phyloP scores from a whole-genome alignment of 2,113 vertebrate species.

The Nanorana parkeri region DNA sequence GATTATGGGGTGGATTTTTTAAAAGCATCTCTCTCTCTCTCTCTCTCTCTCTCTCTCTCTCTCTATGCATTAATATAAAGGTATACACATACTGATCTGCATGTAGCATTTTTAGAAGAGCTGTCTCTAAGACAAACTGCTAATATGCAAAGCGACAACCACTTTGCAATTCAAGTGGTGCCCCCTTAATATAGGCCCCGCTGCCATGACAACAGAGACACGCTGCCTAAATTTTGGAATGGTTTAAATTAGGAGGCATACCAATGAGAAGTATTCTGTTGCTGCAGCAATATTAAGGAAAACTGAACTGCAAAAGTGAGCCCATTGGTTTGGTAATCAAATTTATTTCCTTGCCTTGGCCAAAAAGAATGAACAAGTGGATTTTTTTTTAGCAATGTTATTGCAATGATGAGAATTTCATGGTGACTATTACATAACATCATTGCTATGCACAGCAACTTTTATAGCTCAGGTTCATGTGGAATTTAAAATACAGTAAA shows the following conservation, averaged over 20 bases:
- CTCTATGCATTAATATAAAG: too few relatives aligned
- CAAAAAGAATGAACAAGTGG: slow-evolving; percentile 23
- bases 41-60: too few relatives aligned
- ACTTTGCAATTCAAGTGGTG: slow-evolving; percentile 13
- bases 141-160: not conserved
- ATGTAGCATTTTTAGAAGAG: too few relatives aligned
- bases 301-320: slow-evolving; percentile 16
- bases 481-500: slow-evolving; percentile 26
- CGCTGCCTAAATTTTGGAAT: slow-evolving; percentile 37
- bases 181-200: slow-evolving; percentile 3
- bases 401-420: slow-evolving; percentile 42
- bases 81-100: too few relatives aligned
- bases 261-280: slow-evolving; percentile 43
- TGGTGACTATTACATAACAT: slow-evolving; percentile 29
- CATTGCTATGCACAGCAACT: slow-evolving; percentile 7
- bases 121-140: not conserved
- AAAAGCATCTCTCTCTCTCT: too few relatives aligned
- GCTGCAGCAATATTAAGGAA: slow-evolving; percentile 24
- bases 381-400: slow-evolving; percentile 22
- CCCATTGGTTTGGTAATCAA: slow-evolving; percentile 43
- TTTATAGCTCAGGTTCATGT: slow-evolving; percentile 6
- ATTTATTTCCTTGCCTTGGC: slow-evolving; percentile 24
- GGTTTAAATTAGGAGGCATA: slow-evolving; percentile 47
- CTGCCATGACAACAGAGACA: slow-evolving; percentile 23
- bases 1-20: too few relatives aligned